phyloP scores from a whole-genome alignment of 2,797 vertebrate genomes.

The Passerculus sandwichensis region DNA sequence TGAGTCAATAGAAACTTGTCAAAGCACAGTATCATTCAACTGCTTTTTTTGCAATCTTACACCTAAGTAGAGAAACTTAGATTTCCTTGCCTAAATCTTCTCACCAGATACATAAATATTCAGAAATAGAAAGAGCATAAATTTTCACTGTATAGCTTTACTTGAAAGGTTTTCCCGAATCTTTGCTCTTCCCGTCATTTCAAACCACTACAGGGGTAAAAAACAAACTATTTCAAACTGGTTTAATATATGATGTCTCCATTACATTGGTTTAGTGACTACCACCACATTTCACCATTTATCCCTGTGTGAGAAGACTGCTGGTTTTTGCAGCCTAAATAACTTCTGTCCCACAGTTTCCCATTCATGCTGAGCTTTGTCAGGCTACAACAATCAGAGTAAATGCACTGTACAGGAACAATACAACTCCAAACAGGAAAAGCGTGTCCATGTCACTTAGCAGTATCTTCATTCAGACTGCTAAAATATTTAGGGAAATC shows the following conservation, averaged over 20 bases:
- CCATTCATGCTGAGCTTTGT: not conserved
- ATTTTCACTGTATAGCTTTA: not conserved
- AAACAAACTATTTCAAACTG: not conserved
- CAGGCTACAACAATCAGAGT: not conserved
- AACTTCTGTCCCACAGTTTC: not conserved
- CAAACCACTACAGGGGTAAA: not conserved
- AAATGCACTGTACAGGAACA: not conserved
- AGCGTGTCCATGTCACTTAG: constrained; percentile 13
- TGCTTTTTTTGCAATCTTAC: not conserved
- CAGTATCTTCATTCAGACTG: not conserved
- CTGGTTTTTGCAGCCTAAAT: not conserved
- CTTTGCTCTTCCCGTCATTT: not conserved
- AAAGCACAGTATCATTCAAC: not conserved
- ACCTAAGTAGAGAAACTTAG: not conserved
- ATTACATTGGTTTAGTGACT: not conserved
- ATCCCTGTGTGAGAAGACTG: not conserved
- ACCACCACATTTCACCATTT: not conserved
- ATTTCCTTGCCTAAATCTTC: not conserved
- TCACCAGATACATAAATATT: not conserved
- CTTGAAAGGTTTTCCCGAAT: not conserved
- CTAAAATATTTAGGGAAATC: constrained; percentile 40
- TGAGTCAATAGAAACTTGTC: not conserved
- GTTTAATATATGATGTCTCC: not conserved
- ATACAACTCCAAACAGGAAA: constrained; percentile 39
- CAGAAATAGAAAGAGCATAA: not conserved